phyloP scores from a whole-genome alignment of 2,888 invertebrate genomes.

The Drosophila quinaria region DNA sequence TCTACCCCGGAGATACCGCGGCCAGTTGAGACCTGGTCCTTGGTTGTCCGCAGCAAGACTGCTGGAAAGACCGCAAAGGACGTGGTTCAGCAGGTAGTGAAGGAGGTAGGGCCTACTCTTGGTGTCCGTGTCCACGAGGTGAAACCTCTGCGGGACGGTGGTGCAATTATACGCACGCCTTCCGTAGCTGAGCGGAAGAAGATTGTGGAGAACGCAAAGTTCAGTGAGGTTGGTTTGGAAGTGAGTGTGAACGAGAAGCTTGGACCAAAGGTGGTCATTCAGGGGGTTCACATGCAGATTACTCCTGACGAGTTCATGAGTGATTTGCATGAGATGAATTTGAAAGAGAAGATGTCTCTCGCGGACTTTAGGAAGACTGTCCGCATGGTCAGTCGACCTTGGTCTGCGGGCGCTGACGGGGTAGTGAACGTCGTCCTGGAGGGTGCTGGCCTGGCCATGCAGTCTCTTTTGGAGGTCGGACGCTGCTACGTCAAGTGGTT shows the following conservation, averaged over 20 bases:
- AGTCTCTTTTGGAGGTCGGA: background rate
- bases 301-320: constrained; percentile 19
- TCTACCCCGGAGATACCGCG: too few species aligned
- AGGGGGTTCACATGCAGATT: constrained; percentile 4
- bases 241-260: constrained; percentile 14
- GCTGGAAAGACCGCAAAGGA: too few species aligned
- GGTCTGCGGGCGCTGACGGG: background rate
- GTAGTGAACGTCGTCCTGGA: background rate
- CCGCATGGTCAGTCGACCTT: constrained; percentile 1
- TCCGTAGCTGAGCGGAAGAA: constrained; percentile 12
- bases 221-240: background rate
- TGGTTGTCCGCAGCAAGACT: too few species aligned
- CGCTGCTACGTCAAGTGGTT: constrained; percentile 28
- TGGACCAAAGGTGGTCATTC: background rate
- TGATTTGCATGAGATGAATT: constrained; percentile 5
- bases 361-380: constrained; percentile 1
- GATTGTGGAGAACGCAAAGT: constrained; percentile 10
- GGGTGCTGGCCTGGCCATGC: constrained; percentile 3
- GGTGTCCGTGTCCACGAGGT: too few species aligned
- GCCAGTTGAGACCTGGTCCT: too few species aligned
- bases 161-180: constrained; percentile 14
- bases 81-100: too few species aligned
- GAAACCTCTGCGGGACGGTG: too few species aligned
- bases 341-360: constrained; percentile 17
- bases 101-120: too few species aligned